These are phyloP conservation scores for Synergus itoensis DNA, from an alignment of 2,888 invertebrate species.

Conservation along the genomic window DNA sequence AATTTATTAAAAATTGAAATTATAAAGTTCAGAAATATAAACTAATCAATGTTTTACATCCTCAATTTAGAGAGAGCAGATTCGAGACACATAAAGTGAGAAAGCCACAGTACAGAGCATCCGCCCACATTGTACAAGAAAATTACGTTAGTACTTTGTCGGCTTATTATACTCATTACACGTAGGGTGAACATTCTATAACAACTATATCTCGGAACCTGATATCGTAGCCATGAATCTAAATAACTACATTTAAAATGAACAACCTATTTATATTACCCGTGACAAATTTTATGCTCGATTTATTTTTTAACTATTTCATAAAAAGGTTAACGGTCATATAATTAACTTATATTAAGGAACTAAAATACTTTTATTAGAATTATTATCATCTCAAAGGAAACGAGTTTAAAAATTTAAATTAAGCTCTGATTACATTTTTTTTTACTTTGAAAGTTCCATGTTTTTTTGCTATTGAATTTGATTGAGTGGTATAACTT, in stretches of 20 bases:
- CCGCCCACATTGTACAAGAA: background rate
- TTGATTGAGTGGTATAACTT: background rate
- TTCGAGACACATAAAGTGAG: background rate
- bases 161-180: background rate
- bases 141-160: constrained; percentile 1
- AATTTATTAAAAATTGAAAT: too few relatives aligned
- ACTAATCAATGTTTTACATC: background rate
- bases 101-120: background rate
- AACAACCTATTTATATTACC: background rate
- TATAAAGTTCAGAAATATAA: too few relatives aligned
- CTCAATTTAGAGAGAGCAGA: background rate
- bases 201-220: background rate
- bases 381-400: background rate
- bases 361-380: background rate
- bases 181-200: background rate
- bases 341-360: too few relatives aligned
- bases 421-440: too few relatives aligned
- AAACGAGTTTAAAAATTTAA: background rate
- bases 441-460: background rate
- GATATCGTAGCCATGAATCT: background rate
- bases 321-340: background rate
- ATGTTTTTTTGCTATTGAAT: background rate
- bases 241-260: background rate
- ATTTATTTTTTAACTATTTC: background rate
- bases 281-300: too few relatives aligned